Base-by-base conservation (phyloP, 2,113 vertebrate species). In the Agelaius tricolor region DNA sequence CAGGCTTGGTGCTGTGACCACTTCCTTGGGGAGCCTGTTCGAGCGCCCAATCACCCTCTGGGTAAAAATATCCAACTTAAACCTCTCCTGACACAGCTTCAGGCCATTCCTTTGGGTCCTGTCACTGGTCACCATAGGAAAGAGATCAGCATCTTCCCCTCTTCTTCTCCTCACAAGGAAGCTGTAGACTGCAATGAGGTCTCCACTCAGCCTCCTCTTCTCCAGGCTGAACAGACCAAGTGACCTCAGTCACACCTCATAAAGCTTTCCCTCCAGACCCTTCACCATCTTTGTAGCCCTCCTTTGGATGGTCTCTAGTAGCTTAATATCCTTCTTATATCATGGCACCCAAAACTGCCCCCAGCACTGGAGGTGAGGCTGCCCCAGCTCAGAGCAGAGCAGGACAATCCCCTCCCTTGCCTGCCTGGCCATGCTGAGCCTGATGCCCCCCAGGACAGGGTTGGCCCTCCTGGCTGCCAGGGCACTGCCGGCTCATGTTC, bases 291-390 rank as follows among this genome's bases (percentile, higher is more conserved):
- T 58, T 30, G 3, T n/a, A 1, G 1, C 11, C 15, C 5, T 35
- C 5, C 51, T 66, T 41, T 24, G 61, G 35, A 16, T 2, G 1
- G 5, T 13, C 15, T 57, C 19, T 75, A 57, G 3, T 2, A 41
- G 23, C 1, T 30, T 13, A 0, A 47, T 15, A 0, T 55, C 2
- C 22, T 65, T 74, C 23, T 84, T 4, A 13, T 15, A 20, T 6
- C n/a, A 15, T 16, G 4, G 1, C 13, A 2, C 43, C n/a, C 51
- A 57, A 0, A n/a, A 1, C 10, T 57, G 69, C 4, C 28, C n/a
- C 51, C 51, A 75, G 61, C 30, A 24, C 19, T 66, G n/a, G 43
- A 85, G 43, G 43, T n/a, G 43, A 85, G 43, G 51, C 59, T 0
- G 2, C 13, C 28, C 61, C 59, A 74, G 49, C 0, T 0, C 41